Base-by-base conservation (phyloP, 1,140 invertebrate species). In the Paraescarpia echinospica region DNA sequence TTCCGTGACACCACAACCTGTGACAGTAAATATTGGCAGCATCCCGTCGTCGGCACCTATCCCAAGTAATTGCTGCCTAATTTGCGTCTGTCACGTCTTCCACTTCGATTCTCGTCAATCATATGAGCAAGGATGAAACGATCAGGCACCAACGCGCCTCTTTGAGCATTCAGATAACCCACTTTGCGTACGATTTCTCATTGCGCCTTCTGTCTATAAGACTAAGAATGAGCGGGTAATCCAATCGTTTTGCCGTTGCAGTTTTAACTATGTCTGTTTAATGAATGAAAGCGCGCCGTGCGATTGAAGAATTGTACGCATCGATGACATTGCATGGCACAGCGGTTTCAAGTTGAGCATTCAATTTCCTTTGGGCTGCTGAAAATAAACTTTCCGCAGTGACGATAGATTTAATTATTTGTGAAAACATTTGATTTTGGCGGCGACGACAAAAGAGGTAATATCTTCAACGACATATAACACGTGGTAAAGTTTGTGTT, bases 71-170 rank as follows among this genome's bases (percentile, higher is more conserved):
- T 77, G 9, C 59, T 77, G 59, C 59, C 59, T 77, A 77, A 77
- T 77, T 18, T 77, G 59, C 59, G 59, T 31, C 59, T 31, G 59
- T 77, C 59, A 31, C 59, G 22, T 77, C 59, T 77, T 77, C 59
- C 59, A 77, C 59, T 77, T 77, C 59, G 59, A 77, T 77, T 77
- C 59, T 77, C 59, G 59, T 77, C 59, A 77, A 77, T 77, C 59
- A 77, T 77, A 77, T 18, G 59, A 77, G 59, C 59, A 18, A 2
- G 59, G 59, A 77, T 77, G 59, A 77, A 77, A 77, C 59, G 27
- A 31, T 77, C 27, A 14, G 59, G 27, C 59, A 31, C 59, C 8
- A 31, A 77, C 59, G 2, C 59, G 59, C 59, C 59, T 77, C 59
- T 77, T 18, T 27, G 22, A 14, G 59, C 59, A 77, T 77, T 77